Conservation (phyloP, 2,113 vertebrate genomes). For the Panurus biarmicus region DNA sequence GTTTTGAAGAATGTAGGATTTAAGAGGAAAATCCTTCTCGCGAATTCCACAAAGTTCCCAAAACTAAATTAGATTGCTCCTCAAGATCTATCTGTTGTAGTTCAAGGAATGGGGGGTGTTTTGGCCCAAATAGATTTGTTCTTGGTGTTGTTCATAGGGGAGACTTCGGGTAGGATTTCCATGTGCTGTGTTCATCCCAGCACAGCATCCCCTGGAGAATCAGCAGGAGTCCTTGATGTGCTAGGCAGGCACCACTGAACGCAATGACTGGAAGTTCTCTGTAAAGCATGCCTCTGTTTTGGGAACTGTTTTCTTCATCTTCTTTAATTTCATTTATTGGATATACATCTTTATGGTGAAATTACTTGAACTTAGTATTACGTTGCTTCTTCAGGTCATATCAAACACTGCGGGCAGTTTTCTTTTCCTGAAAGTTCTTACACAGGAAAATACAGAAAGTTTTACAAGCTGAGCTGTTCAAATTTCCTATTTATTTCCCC, state of each 20-base stretch:
- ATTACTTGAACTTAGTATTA: not conserved
- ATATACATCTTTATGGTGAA: not conserved
- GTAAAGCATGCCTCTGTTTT: not conserved
- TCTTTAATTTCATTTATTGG: not conserved
- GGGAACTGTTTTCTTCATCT: not conserved
- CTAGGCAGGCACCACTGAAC: not conserved
- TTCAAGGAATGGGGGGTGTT: not conserved
- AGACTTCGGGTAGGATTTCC: not conserved
- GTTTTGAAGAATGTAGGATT: not conserved
- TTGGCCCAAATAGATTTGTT: not conserved
- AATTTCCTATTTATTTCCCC: not conserved
- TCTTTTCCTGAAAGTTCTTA: not conserved
- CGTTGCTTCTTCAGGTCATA: not conserved
- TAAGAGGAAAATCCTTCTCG: not conserved
- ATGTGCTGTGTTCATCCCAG: not conserved
- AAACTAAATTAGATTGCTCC: not conserved
- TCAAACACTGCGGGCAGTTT: not conserved
- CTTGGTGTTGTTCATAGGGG: not conserved
- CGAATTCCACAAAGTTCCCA: not conserved
- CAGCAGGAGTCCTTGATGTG: not conserved
- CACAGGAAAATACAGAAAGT: not conserved
- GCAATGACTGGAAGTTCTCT: not conserved
- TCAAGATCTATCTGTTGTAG: fast-evolving
- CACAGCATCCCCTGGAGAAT: not conserved
- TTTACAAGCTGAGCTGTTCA: not conserved